Conservation (phyloP, 2,888 invertebrate species). For the Halictus quadricinctus region DNA sequence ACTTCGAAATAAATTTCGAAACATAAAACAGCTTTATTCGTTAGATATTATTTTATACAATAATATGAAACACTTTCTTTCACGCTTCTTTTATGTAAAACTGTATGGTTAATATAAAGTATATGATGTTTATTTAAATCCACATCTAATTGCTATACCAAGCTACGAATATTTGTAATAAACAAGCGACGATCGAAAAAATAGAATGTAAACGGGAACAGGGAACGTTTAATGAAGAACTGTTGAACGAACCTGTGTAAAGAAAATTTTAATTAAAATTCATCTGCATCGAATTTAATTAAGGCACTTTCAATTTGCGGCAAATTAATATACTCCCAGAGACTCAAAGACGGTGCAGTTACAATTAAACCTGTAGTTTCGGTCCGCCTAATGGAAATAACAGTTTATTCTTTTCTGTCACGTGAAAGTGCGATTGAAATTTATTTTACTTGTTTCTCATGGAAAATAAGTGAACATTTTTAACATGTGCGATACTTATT, state of each 20-base stretch:
- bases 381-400: neutral
- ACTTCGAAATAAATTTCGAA: no score
- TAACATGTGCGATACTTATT: neutral
- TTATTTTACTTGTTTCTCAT: neutral
- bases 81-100: no score
- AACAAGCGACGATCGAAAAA: neutral
- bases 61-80: no score
- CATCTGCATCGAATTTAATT: neutral
- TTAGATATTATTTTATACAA: no score
- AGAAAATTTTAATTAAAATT: neutral
- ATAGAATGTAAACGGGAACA: neutral
- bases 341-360: neutral
- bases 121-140: neutral
- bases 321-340: no score
- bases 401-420: neutral
- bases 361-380: neutral
- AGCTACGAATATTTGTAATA: neutral
- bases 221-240: neutral
- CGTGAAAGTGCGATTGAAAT: neutral
- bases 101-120: neutral
- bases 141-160: neutral
- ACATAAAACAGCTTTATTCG: no score
- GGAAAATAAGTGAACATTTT: neutral
- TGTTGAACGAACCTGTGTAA: neutral
- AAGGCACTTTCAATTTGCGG: neutral